Percentiles rank a stretch among this genome's conserved stretches.
Conservation (phyloP, 1,140 invertebrate species). For the Zaprionus gabonicus region DNA sequence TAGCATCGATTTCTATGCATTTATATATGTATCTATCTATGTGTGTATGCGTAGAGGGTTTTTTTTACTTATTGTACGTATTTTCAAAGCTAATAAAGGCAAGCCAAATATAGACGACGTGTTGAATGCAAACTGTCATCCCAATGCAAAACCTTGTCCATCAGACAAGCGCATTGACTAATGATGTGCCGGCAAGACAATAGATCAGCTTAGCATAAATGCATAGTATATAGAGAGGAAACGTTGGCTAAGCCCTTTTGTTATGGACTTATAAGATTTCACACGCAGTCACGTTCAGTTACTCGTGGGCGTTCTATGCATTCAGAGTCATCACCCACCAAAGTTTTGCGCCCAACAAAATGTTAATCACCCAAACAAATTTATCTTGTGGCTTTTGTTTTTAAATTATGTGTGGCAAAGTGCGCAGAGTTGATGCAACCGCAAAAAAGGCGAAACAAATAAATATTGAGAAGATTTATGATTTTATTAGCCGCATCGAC, state of each 20-base stretch:
- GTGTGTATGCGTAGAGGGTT: slow-evolving; percentile 43
- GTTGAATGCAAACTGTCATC: slow-evolving; percentile 41
- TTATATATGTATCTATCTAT: slow-evolving; percentile 43
- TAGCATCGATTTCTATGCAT: slow-evolving; percentile 33
- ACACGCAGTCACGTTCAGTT: slow-evolving; percentile 54
- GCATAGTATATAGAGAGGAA: slow-evolving; percentile 2
- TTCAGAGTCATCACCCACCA: slow-evolving; percentile 52
- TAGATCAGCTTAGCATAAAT: slow-evolving; percentile 59
- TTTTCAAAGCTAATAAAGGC: slow-evolving; percentile 57
- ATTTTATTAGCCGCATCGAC: slow-evolving; percentile 72
- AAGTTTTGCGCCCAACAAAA: slow-evolving; percentile 54
- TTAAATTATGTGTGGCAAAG: slow-evolving; percentile 68
- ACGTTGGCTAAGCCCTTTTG: slow-evolving; percentile 48
- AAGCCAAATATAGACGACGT: slow-evolving; percentile 33
- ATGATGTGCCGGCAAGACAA: slow-evolving; percentile 68
- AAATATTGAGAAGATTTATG: slow-evolving; percentile 79
- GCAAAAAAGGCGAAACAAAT: slow-evolving; percentile 42
- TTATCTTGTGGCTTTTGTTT: slow-evolving; percentile 20
- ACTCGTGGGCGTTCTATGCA: slow-evolving; percentile 63
- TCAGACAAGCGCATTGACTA: slow-evolving; percentile 57
- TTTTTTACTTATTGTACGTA: slow-evolving; percentile 26
- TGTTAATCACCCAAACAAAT: slow-evolving; percentile 64
- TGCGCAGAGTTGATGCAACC: slow-evolving; percentile 66
- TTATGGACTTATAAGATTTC: slow-evolving; percentile 57
- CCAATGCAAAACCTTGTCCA: slow-evolving; percentile 49